Evolutionary conservation across 92 coral and sea anemone genomes (phyloP).

Genomic region (Actinostola sp.): DNA sequence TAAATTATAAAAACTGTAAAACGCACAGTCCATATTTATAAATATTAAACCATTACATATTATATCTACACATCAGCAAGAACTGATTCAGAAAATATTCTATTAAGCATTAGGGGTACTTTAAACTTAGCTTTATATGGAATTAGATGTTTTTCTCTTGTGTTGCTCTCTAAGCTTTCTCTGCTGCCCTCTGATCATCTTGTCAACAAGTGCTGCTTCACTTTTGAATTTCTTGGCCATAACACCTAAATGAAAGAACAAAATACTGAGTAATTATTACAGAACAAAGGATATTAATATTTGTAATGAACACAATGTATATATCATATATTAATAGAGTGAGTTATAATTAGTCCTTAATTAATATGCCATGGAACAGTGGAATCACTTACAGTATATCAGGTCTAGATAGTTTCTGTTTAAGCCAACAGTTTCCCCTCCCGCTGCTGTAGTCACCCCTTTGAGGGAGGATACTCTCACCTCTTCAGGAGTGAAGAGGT

Average conservation of each 20-base stretch:
- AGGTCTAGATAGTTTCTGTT: slow-evolving; percentile 37
- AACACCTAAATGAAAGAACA: slow-evolving; percentile 25
- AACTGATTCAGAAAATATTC: too few species aligned
- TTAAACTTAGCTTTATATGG: too few species aligned
- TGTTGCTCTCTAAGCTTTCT: slow-evolving; percentile 23
- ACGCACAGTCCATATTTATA: too few species aligned
- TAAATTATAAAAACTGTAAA: too few species aligned
- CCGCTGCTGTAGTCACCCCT: slow-evolving; percentile 43
- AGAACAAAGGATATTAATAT: background rate
- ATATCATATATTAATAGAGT: too few species aligned
- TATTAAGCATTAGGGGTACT: too few species aligned
- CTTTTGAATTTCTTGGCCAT: slow-evolving; percentile 35
- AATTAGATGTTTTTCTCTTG: background rate
- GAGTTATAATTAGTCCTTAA: too few species aligned
- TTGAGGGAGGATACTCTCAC: slow-evolving; percentile 46
- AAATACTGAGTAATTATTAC: slow-evolving; percentile 2
- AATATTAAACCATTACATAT: too few species aligned
- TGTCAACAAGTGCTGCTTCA: slow-evolving; percentile 15
- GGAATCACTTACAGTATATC: slow-evolving; percentile 36
- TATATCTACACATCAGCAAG: too few species aligned
- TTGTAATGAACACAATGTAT: background rate
- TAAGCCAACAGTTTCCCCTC: slow-evolving; percentile 37
- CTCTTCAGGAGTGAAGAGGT: slow-evolving; percentile 39
- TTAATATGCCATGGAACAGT: too few species aligned
- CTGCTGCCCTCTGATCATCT: slow-evolving; percentile 46